phyloP scores from a whole-genome alignment of 2,888 invertebrate species.

The Brassicogethes aeneus region DNA sequence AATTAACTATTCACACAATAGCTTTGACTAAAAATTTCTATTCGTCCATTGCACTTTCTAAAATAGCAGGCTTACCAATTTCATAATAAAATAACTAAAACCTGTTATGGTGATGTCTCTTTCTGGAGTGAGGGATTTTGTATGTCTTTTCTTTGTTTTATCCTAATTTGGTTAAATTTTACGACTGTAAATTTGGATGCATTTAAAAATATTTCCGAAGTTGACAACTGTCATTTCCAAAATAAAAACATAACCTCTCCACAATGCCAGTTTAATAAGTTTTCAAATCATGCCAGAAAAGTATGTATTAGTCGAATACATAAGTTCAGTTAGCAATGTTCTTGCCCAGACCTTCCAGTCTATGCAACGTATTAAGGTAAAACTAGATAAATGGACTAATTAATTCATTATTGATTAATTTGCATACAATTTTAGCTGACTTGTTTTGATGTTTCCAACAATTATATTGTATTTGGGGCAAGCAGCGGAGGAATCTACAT shows the following conservation, averaged over 20 bases:
- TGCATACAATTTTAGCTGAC: slow-evolving; percentile 51
- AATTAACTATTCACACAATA: neutral
- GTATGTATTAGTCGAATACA: slow-evolving; percentile 31
- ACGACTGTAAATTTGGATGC: neutral
- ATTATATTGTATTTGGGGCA: slow-evolving; percentile 67
- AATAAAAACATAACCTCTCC: slow-evolving; percentile 16
- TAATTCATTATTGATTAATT: slow-evolving; percentile 4
- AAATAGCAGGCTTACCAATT: slow-evolving; percentile 12
- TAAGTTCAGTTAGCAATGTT: slow-evolving; percentile 45
- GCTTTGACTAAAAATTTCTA: slow-evolving; percentile 9
- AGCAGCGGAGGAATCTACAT: slow-evolving; percentile 75
- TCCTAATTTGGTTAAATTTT: neutral
- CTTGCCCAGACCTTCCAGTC: slow-evolving; percentile 54
- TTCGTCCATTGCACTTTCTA: slow-evolving; percentile 29
- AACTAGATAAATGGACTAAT: neutral
- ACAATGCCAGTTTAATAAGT: neutral
- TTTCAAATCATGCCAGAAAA: slow-evolving; percentile 23
- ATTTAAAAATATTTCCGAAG: neutral
- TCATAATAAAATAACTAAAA: slow-evolving; percentile 15
- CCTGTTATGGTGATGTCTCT: neutral
- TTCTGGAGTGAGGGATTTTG: neutral
- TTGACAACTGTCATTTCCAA: slow-evolving; percentile 5
- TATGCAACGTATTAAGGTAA: slow-evolving; percentile 66
- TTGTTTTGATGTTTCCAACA: slow-evolving; percentile 65
- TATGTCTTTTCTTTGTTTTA: neutral